Evolutionary conservation across 2,113 vertebrate genomes (phyloP).

Genomic region (Taurulus bubalis): DNA sequence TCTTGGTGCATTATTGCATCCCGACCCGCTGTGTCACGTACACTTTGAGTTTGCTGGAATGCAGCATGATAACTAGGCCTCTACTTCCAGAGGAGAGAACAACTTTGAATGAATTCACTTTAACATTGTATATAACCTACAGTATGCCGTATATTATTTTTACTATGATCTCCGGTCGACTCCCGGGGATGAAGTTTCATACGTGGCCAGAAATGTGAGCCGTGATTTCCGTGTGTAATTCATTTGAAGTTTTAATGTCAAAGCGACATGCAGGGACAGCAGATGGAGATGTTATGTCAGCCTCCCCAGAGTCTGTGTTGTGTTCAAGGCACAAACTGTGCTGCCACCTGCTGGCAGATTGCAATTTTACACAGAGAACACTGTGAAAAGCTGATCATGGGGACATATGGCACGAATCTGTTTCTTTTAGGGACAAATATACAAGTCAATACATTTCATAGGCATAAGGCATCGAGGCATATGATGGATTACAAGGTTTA

Average conservation of each 20-base stretch:
- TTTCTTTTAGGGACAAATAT: neutral
- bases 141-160: neutral
- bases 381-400: neutral
- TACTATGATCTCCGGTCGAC: neutral
- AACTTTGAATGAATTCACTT: neutral
- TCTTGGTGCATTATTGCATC: neutral
- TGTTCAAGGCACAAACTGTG: conserved; percentile 49
- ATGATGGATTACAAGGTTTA: neutral
- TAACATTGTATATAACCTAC: neutral
- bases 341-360: conserved; percentile 69
- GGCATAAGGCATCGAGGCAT: too few species aligned
- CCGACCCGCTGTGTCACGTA: neutral
- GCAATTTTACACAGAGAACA: neutral
- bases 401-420: neutral
- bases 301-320: conserved; percentile 9
- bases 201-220: neutral
- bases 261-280: conserved; percentile 18
- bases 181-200: neutral
- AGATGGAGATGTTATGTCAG: conserved; percentile 56
- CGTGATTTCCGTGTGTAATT: conserved; percentile 16
- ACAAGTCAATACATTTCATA: neutral
- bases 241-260: conserved; percentile 39
- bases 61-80: conserved; percentile 3
- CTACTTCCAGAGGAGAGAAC: neutral
- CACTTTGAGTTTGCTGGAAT: neutral